phyloP scores from a whole-genome alignment of 1,140 invertebrate species.

The Lordiphosa mommai region DNA sequence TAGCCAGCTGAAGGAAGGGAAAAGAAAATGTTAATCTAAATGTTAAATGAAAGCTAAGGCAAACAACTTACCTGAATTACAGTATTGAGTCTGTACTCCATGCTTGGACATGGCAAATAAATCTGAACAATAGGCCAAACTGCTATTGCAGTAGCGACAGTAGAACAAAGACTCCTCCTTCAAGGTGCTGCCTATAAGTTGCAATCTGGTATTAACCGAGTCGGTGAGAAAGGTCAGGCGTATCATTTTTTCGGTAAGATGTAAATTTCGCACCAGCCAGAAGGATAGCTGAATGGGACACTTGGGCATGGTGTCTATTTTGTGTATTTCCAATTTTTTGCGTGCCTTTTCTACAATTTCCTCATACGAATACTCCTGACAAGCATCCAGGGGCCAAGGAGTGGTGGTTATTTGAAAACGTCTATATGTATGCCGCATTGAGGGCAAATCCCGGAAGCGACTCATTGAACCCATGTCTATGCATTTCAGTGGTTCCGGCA shows the following conservation, averaged over 20 bases:
- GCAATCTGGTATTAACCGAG: conserved; percentile 84
- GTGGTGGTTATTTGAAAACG: conserved; percentile 80
- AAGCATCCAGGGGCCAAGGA: conserved; percentile 83
- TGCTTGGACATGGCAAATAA: conserved; percentile 91
- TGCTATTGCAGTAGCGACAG: conserved; percentile 84
- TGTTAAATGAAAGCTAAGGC: conserved; percentile 4
- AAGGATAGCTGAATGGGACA: conserved; percentile 86
- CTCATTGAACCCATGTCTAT: conserved; percentile 79
- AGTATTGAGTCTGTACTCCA: conserved; percentile 90
- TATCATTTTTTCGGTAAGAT: conserved; percentile 80
- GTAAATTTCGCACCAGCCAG: conserved; percentile 86
- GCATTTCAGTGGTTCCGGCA: conserved; percentile 80
- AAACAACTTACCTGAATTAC: conserved; percentile 83
- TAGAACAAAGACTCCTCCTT: conserved; percentile 82
- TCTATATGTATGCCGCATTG: conserved; percentile 67
- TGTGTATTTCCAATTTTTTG: conserved; percentile 65
- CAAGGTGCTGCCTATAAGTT: conserved; percentile 83
- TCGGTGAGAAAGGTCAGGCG: conserved; percentile 85
- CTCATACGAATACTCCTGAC: conserved; percentile 84
- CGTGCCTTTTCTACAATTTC: conserved; percentile 80
- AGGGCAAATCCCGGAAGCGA: conserved; percentile 78
- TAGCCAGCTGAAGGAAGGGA: conserved; percentile 85
- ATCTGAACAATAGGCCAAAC: conserved; percentile 85
- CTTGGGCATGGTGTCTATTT: conserved; percentile 81
- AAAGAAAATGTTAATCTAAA: too few species aligned